Conservation (phyloP, 2,797 vertebrate species). For the Numenius phaeopus region DNA sequence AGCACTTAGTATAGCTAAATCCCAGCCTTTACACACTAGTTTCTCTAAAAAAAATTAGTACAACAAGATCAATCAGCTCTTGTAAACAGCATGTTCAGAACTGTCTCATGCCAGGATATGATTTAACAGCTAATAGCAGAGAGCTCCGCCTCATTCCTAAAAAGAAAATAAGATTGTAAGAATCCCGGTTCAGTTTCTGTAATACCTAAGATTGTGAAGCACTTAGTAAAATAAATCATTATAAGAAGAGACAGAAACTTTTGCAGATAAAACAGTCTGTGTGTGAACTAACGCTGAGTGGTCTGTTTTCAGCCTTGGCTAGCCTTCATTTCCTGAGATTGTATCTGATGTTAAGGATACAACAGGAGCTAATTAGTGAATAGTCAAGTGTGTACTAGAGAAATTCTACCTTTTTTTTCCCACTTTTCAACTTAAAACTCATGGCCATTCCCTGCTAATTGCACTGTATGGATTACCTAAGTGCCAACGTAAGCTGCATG, state of each 20-base stretch:
- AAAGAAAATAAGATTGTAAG: background rate
- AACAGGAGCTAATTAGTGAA: constrained; percentile 12
- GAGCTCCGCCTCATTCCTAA: background rate
- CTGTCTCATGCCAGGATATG: background rate
- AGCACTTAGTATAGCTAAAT: background rate
- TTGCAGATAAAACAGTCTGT: background rate
- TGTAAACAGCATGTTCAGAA: background rate
- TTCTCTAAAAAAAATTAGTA: background rate
- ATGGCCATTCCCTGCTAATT: constrained; percentile 69
- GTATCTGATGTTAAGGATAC: background rate
- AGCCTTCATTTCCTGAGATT: background rate
- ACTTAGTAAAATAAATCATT: background rate
- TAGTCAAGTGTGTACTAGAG: background rate
- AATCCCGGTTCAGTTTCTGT: background rate
- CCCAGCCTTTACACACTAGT: background rate
- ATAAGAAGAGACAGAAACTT: background rate
- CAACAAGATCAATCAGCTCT: background rate
- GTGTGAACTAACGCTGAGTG: background rate
- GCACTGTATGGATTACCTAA: constrained; percentile 71
- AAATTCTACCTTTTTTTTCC: constrained; percentile 32
- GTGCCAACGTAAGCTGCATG: constrained; percentile 32
- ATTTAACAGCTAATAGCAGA: background rate
- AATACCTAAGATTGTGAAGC: background rate
- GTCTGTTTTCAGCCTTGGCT: background rate
- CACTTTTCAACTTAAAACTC: constrained; percentile 44